A percentile compares a stretch with the other conserved stretches of the same genome.
Conservation (phyloP, 2,888 invertebrate species). For the Meteorus colon region DNA sequence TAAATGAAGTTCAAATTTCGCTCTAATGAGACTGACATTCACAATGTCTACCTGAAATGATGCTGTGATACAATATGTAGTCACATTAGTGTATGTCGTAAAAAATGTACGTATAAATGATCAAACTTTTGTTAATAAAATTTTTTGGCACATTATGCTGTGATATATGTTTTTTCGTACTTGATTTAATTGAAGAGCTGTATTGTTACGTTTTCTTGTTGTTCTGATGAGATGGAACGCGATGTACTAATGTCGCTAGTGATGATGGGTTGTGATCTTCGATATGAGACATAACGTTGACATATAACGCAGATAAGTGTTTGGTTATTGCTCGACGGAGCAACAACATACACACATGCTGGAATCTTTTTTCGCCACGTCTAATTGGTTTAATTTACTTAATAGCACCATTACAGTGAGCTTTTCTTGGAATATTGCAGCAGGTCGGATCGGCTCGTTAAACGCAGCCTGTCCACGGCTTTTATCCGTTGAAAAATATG, state of each 20-base stretch:
- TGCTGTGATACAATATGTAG: slow-evolving; percentile 70
- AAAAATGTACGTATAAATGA: slow-evolving; percentile 49
- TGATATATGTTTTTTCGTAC: too few relatives aligned
- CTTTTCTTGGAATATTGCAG: slow-evolving; percentile 56
- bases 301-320: slow-evolving; percentile 29
- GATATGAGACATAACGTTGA: slow-evolving; percentile 36
- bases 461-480: slow-evolving; percentile 43
- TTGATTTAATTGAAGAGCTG: too few relatives aligned
- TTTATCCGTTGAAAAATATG: slow-evolving; percentile 42
- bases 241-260: neutral
- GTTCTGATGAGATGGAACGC: neutral
- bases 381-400: slow-evolving; percentile 63
- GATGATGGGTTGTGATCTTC: slow-evolving; percentile 23
- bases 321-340: slow-evolving; percentile 8
- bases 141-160: neutral
- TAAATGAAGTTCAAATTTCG: slow-evolving; percentile 49
- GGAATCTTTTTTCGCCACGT: slow-evolving; percentile 51
- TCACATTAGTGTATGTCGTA: slow-evolving; percentile 61
- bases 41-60: slow-evolving; percentile 69
- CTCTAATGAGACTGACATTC: slow-evolving; percentile 67
- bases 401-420: slow-evolving; percentile 55
- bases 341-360: slow-evolving; percentile 30
- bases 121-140: slow-evolving; percentile 34
- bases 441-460: slow-evolving; percentile 50
- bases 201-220: neutral